These are phyloP conservation scores for Diaphora mendica DNA, from an alignment of 2,888 invertebrate genomes.

Conservation along the genomic window DNA sequence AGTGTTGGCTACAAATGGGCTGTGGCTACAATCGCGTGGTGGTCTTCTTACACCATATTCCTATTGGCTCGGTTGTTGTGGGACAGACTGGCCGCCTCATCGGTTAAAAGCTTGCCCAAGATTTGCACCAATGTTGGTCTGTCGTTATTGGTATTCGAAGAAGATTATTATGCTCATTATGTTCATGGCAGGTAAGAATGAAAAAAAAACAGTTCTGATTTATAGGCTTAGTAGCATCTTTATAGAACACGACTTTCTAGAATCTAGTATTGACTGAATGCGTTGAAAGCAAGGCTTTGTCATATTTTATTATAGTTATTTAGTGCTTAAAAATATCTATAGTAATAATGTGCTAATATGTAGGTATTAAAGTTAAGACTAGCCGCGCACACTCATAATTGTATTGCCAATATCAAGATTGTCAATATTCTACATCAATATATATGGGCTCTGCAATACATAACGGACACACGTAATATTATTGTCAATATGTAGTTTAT, in stretches of 20 bases:
- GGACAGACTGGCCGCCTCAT: constrained; percentile 55
- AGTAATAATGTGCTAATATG: too few species aligned
- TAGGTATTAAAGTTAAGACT: too few species aligned
- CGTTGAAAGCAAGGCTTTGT: background rate
- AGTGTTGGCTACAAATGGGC: constrained; percentile 73
- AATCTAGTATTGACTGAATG: background rate
- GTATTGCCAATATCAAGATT: too few species aligned
- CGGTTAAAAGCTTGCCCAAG: constrained; percentile 53
- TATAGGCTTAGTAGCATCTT: background rate
- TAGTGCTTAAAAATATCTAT: too few species aligned
- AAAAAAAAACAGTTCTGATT: background rate
- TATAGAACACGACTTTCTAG: background rate
- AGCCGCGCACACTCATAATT: too few species aligned
- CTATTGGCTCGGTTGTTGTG: constrained; percentile 53
- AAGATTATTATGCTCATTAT: constrained; percentile 78
- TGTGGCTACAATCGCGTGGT: constrained; percentile 67
- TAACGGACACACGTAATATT: too few species aligned
- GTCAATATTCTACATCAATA: too few species aligned
- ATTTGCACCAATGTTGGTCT: constrained; percentile 68
- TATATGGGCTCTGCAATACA: too few species aligned
- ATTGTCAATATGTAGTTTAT: too few species aligned
- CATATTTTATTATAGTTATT: background rate
- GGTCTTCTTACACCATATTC: constrained; percentile 64
- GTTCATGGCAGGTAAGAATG: constrained; percentile 75
- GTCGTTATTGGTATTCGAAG: constrained; percentile 76